Percentiles rank a stretch among this genome's conserved stretches.
Conservation (phyloP, 2,888 invertebrate genomes). For the Hydriomena furcata region DNA sequence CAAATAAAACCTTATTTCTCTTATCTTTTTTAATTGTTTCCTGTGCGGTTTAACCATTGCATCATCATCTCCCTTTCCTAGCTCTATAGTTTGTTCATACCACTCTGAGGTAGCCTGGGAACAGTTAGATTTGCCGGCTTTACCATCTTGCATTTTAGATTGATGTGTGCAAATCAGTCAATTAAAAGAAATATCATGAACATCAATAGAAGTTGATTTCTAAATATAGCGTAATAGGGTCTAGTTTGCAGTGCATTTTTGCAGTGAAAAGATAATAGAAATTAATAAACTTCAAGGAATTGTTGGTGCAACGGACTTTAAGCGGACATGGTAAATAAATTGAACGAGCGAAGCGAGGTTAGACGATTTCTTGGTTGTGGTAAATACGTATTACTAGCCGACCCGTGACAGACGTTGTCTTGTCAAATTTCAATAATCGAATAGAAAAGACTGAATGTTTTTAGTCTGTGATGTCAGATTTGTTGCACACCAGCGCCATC, state of each 20-base stretch:
- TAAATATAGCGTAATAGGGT: background rate
- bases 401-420: no score
- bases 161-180: constrained; percentile 23
- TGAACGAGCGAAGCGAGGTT: no score
- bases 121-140: constrained; percentile 31
- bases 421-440: no score
- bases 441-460: no score
- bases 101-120: constrained; percentile 18
- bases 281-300: constrained; percentile 12
- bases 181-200: constrained; percentile 1
- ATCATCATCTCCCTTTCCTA: no score
- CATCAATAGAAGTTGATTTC: background rate
- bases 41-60: no score
- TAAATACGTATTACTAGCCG: no score
- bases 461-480: no score
- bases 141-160: constrained; percentile 26
- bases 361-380: no score
- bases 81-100: constrained; percentile 2
- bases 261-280: background rate
- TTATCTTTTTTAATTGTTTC: no score
- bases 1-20: no score
- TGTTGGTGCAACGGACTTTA: constrained; percentile 1
- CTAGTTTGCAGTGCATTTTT: background rate
- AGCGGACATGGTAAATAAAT: background rate
- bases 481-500: no score